Conservation (phyloP, 1,140 invertebrate genomes). For the Euwallacea similis region DNA sequence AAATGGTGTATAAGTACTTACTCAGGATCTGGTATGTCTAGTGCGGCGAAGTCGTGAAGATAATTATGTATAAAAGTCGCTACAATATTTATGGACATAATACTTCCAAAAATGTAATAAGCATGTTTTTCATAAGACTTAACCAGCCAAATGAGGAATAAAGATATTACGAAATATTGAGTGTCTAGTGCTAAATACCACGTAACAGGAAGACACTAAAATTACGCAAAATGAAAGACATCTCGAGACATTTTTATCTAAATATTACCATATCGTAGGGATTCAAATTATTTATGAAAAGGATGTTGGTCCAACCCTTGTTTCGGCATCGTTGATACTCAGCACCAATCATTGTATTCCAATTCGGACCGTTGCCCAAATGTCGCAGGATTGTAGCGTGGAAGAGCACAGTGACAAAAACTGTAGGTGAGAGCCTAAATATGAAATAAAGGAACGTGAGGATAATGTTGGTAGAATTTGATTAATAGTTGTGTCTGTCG, state of each 20-base stretch:
- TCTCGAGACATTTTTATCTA: background rate
- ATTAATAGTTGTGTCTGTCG: background rate
- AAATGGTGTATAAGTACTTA: constrained; percentile 16
- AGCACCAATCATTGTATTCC: constrained; percentile 40
- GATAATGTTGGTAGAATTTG: background rate
- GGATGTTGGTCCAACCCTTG: constrained; percentile 57
- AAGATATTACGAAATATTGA: constrained; percentile 50
- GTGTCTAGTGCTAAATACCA: constrained; percentile 56
- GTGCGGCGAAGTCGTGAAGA: constrained; percentile 34
- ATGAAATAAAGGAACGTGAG: background rate
- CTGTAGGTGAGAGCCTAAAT: constrained; percentile 43
- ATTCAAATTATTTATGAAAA: constrained; percentile 64
- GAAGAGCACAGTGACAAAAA: constrained; percentile 39
- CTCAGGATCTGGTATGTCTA: constrained; percentile 38
- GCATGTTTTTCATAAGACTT: constrained; percentile 36
- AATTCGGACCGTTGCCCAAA: constrained; percentile 43
- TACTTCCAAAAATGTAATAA: constrained; percentile 28
- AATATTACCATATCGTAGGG: constrained; percentile 47
- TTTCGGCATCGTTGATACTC: constrained; percentile 45
- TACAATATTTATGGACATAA: constrained; percentile 28
- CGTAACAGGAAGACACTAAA: constrained; percentile 51
- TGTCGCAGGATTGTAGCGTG: constrained; percentile 42
- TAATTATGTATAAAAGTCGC: constrained; percentile 33
- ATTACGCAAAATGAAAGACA: constrained; percentile 4
- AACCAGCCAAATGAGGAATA: constrained; percentile 45